A percentile compares a stretch with the other conserved stretches of the same genome.
Evolutionary conservation across 2,888 invertebrate species (phyloP).

Genomic region (Acronicta leporina): DNA sequence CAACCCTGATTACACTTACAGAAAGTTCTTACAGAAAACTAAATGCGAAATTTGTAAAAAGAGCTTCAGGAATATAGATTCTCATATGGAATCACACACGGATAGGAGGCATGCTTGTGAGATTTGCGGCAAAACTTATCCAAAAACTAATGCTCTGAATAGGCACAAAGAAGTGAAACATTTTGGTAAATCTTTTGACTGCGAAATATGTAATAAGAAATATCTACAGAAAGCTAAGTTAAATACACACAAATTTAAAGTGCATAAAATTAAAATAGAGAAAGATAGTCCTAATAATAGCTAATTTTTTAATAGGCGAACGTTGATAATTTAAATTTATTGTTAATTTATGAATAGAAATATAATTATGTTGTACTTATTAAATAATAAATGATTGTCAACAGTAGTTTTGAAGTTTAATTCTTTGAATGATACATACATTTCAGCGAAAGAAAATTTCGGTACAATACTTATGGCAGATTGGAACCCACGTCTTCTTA

Average conservation of each 20-base stretch:
- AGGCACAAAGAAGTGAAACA: constrained; percentile 41
- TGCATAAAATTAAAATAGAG: constrained; percentile 43
- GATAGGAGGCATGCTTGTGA: constrained; percentile 21
- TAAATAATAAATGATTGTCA: too few species aligned
- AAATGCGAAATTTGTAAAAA: constrained; percentile 46
- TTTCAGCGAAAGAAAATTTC: too few species aligned
- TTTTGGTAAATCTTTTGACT: constrained; percentile 23
- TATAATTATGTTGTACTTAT: too few species aligned
- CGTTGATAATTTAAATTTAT: not conserved
- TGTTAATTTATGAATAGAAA: too few species aligned
- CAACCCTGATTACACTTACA: not conserved
- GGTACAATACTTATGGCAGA: too few species aligned
- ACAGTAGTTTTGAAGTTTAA: too few species aligned
- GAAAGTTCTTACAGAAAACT: not conserved
- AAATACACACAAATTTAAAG: constrained; percentile 27
- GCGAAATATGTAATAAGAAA: constrained; percentile 40
- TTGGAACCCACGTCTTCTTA: too few species aligned
- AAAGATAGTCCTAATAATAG: not conserved
- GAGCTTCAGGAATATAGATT: constrained; percentile 16
- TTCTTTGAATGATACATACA: too few species aligned
- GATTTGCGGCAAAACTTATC: constrained; percentile 27
- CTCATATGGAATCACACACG: constrained; percentile 28
- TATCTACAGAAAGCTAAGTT: constrained; percentile 29
- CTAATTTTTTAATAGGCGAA: too few species aligned
- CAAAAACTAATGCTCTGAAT: constrained; percentile 22